Conservation (phyloP, 2,797 vertebrate genomes). For the Helarctos malayanus region DNA sequence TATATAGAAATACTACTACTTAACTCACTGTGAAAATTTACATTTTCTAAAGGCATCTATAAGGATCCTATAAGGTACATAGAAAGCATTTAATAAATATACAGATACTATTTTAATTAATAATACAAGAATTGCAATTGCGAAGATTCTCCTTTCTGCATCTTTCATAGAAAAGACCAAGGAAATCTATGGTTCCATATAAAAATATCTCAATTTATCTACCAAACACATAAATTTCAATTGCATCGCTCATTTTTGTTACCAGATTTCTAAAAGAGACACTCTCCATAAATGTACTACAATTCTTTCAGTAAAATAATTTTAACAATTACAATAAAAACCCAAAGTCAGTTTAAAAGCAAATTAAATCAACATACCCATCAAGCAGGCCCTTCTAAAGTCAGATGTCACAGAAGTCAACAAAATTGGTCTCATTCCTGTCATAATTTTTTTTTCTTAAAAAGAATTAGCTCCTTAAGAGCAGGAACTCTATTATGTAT, state of each 20-base stretch:
- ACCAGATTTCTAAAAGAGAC: not conserved
- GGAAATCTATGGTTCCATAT: not conserved
- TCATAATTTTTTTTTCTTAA: constrained; percentile 5
- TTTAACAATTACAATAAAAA: constrained; percentile 55
- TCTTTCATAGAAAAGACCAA: constrained; percentile 48
- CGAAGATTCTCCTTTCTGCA: not conserved
- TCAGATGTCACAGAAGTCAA: not conserved
- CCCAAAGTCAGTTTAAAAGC: not conserved
- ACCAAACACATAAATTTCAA: not conserved
- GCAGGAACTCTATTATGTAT: not conserved
- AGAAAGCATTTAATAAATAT: constrained; percentile 3
- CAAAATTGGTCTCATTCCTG: not conserved
- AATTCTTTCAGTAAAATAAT: constrained; percentile 28
- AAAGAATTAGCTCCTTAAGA: not conserved
- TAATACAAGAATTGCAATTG: not conserved
- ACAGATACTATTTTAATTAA: constrained; percentile 14
- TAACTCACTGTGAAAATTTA: constrained; percentile 27
- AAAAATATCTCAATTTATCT: constrained; percentile 18
- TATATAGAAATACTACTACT: constrained; percentile 35
- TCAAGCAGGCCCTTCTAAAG: not conserved
- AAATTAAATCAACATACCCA: constrained; percentile 43
- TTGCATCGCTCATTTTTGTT: not conserved
- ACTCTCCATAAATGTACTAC: not conserved
- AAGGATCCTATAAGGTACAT: not conserved
- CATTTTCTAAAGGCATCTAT: not conserved